Evolutionary conservation across 2,797 vertebrate species (phyloP).

Genomic region (Smutsia gigantea): DNA sequence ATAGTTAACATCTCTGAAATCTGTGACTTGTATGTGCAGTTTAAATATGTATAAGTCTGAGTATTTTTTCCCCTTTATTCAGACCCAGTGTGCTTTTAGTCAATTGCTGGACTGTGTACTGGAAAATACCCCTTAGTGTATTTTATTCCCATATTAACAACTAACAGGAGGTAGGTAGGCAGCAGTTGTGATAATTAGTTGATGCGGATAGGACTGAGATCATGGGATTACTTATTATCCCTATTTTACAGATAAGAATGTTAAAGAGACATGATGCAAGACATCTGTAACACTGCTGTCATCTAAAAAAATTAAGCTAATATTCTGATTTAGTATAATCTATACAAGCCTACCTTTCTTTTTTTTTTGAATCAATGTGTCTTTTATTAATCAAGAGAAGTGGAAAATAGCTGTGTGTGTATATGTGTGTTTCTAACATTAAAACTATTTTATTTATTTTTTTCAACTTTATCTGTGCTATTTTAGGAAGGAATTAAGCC

Average conservation of each 20-base stretch:
- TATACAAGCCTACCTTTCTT: not conserved
- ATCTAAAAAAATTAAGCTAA: not conserved
- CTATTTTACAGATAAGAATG: not conserved
- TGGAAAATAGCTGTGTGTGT: too few relatives aligned
- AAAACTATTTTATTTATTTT: too few relatives aligned
- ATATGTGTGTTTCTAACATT: too few relatives aligned
- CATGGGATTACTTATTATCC: not conserved
- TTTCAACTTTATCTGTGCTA: too few relatives aligned
- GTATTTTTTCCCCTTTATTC: not conserved
- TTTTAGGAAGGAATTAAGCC: too few relatives aligned
- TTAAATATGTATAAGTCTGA: slow-evolving; percentile 15
- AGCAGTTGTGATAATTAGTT: not conserved
- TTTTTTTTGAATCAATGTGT: too few relatives aligned
- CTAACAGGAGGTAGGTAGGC: not conserved
- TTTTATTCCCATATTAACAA: not conserved
- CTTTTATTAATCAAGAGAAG: too few relatives aligned
- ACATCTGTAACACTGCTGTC: not conserved
- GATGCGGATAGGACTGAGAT: not conserved
- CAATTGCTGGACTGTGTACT: not conserved
- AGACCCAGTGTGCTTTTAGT: not conserved
- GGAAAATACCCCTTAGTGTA: not conserved
- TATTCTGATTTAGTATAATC: not conserved
- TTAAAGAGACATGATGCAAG: not conserved
- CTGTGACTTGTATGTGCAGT: not conserved
- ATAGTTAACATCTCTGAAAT: not conserved